These are phyloP conservation scores for Rhingia rostrata DNA, from an alignment of 2,888 invertebrate genomes.

Conservation along the genomic window DNA sequence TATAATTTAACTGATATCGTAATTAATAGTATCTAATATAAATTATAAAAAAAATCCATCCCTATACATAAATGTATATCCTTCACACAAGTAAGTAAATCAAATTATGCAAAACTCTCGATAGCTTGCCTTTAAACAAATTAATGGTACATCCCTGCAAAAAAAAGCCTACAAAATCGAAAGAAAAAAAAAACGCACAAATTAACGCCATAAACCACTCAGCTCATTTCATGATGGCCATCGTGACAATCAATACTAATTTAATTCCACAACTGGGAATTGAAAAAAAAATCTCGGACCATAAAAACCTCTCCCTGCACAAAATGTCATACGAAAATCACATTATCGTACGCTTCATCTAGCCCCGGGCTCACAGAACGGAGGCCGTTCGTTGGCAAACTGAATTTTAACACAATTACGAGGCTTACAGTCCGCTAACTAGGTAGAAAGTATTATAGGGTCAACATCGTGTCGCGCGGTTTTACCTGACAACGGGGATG, in stretches of 20 bases:
- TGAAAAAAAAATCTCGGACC: slow-evolving; percentile 34
- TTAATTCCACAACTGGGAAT: slow-evolving; percentile 58
- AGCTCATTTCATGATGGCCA: slow-evolving; percentile 50
- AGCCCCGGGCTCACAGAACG: slow-evolving; percentile 28
- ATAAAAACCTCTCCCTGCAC: slow-evolving; percentile 36
- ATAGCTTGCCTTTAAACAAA: slow-evolving; percentile 33
- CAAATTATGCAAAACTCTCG: slow-evolving; percentile 24
- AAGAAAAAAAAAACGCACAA: slow-evolving; percentile 30
- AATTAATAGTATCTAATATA: slow-evolving; percentile 30
- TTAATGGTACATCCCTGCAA: slow-evolving; percentile 6
- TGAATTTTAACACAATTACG: slow-evolving; percentile 70
- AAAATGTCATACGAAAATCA: slow-evolving; percentile 68
- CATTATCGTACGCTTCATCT: slow-evolving; percentile 61
- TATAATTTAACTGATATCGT: slow-evolving; percentile 25
- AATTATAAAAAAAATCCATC: background rate
- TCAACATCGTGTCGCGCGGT: slow-evolving; percentile 54
- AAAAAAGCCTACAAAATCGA: slow-evolving; percentile 7
- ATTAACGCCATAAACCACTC: slow-evolving; percentile 59
- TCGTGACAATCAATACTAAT: slow-evolving; percentile 69
- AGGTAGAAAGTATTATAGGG: slow-evolving; percentile 52
- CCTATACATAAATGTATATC: background rate
- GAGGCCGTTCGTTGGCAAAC: slow-evolving; percentile 58
- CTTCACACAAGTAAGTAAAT: background rate
- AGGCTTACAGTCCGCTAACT: slow-evolving; percentile 62
- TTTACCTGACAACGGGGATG: slow-evolving; percentile 60